phyloP scores from a whole-genome alignment of 2,113 vertebrate species.

The Silurus asotus region DNA sequence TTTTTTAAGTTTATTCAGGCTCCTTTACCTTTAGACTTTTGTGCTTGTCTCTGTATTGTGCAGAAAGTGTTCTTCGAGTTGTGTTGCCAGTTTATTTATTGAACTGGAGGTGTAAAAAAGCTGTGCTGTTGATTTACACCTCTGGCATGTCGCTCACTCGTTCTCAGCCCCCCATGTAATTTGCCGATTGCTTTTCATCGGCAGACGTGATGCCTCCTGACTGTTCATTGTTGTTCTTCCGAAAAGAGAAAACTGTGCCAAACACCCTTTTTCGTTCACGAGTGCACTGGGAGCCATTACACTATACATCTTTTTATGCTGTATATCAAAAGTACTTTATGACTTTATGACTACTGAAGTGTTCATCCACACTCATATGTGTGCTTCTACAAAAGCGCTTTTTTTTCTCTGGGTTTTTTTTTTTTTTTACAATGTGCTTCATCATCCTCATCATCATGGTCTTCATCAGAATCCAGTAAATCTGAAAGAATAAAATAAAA shows the following conservation, averaged over 20 bases:
- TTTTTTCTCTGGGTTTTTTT: too few relatives aligned
- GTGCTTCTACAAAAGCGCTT: neutral
- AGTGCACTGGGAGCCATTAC: neutral
- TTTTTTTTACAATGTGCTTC: neutral
- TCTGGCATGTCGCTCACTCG: neutral
- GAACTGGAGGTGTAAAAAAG: neutral
- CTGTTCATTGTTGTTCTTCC: neutral
- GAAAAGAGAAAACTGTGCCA: neutral
- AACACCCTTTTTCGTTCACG: neutral
- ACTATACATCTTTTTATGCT: neutral
- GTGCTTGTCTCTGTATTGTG: neutral
- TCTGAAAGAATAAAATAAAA: too few relatives aligned
- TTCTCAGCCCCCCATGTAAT: neutral
- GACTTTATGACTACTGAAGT: neutral
- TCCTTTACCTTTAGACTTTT: neutral
- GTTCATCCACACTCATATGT: neutral
- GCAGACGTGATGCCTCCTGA: neutral
- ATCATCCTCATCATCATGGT: neutral
- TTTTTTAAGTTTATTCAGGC: too few relatives aligned
- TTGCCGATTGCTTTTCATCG: slow-evolving; percentile 19
- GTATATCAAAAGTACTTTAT: neutral
- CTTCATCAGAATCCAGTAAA: neutral
- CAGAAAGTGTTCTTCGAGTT: neutral
- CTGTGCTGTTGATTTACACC: neutral
- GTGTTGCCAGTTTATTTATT: neutral